Percentiles rank a stretch among this genome's conserved stretches.
phyloP scores from a whole-genome alignment of 2,888 invertebrate genomes.

The Oscheius onirici region DNA sequence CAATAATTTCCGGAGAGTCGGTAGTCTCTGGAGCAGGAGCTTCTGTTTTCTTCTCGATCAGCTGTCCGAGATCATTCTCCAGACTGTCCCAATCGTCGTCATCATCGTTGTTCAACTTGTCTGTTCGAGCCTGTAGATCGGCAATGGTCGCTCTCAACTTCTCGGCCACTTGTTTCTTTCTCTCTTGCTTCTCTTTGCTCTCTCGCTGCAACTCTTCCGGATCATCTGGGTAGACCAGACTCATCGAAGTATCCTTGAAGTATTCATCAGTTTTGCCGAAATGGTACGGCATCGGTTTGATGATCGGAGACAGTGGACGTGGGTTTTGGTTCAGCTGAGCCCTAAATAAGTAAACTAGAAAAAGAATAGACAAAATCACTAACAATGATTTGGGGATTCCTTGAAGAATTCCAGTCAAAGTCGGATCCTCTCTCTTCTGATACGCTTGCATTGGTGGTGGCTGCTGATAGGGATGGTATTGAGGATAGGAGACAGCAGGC shows the following conservation, averaged over 20 bases:
- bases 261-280: constrained; percentile 7
- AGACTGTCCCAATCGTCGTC: constrained; percentile 29
- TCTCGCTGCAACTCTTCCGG: constrained; percentile 13
- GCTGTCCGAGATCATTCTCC: constrained; percentile 1
- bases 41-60: neutral
- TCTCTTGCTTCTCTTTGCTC: constrained; percentile 5
- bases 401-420: neutral
- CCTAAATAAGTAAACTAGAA: neutral
- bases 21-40: neutral
- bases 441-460: neutral
- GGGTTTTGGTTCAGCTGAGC: neutral
- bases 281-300: constrained; percentile 8
- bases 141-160: neutral
- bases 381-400: neutral
- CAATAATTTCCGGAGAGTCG: neutral
- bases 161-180: neutral
- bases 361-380: neutral
- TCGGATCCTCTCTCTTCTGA: neutral
- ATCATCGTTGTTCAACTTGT: neutral
- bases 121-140: neutral
- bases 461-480: neutral
- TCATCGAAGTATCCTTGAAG: neutral
- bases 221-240: constrained; percentile 14
- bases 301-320: constrained; percentile 5
- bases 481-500: neutral